Evolutionary conservation across 2,888 invertebrate genomes (phyloP), one percentile per base, ranked within the genome.

Genomic region (Pasiphila rectangulata): DNA sequence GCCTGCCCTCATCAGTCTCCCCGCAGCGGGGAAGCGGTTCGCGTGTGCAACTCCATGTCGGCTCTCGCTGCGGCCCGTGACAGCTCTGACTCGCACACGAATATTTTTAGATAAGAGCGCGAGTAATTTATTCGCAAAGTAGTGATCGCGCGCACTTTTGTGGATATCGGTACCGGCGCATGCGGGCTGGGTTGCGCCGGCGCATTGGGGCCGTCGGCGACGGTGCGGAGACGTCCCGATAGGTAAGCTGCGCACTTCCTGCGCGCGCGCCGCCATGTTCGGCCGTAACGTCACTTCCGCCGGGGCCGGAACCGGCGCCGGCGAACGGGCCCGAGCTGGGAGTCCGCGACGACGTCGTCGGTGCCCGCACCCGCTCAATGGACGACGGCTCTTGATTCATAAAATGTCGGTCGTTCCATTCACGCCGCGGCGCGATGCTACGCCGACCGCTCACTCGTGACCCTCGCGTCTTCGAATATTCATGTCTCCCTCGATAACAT

Each of bases 161-260:
- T 77, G 79, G 74, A 77, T 79, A 77, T 79, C 79, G 76, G 74
- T 76, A 73, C 68, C 72, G 69, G 72, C 74, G 75, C 73, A 80
- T 80, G 82, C 83, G 83, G 81, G 82, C 64, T 72, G 63, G 70
- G 62, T 67, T 50, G 50, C 67, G 74, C 67, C 64, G 67, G 59
- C 59, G 63, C 69, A 64, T 64, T 69, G 67, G 59, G 67, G 69
- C 64, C 64, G 67, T 64, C 67, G 69, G 68, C 67, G 73, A 67
- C 71, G 75, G 61, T 68, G 65, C 75, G 73, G 72, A 83, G 81
- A 80, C 80, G 79, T 85, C 84, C 84, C 82, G 82, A 75, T 84
- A 83, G 87, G 87, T 86, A 84, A 87, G 88, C 87, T 87, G 87
- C 87, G 87, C 87, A 87, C 84, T 87, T 87, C 86, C 87, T 87